Conservation (phyloP, 2,113 vertebrate species). For the Tyrannus savana region DNA sequence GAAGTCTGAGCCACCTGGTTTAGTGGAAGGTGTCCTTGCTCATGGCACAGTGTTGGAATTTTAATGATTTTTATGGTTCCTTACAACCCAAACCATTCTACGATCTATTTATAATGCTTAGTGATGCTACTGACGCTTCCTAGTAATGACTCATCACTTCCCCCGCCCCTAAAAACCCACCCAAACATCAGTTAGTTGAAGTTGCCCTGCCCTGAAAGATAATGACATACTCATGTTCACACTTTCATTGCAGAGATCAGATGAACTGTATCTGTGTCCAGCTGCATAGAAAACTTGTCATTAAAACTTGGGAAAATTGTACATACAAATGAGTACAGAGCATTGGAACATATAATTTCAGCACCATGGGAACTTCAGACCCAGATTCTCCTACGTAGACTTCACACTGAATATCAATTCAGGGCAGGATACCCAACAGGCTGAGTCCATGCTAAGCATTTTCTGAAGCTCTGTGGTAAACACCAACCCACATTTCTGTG, state of each 20-base stretch:
- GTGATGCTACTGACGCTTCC: not conserved
- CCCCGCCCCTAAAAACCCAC: fast-evolving
- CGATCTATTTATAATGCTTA: not conserved
- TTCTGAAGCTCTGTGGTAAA: not conserved
- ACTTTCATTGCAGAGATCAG: not conserved
- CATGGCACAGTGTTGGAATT: fast-evolving
- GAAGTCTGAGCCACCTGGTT: fast-evolving
- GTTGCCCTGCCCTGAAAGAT: not conserved
- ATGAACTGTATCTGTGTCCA: not conserved
- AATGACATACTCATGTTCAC: not conserved
- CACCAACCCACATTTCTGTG: not conserved
- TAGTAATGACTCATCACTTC: fast-evolving
- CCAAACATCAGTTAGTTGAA: not conserved
- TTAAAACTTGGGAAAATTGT: not conserved
- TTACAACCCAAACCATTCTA: not conserved
- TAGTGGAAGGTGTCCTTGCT: not conserved
- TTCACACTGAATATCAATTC: not conserved
- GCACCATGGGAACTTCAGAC: not conserved
- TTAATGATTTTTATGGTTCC: not conserved
- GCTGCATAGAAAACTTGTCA: not conserved
- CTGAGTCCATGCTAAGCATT: not conserved
- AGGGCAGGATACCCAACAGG: not conserved
- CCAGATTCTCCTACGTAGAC: fast-evolving
- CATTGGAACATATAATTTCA: not conserved
- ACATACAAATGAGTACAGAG: not conserved